These are phyloP conservation scores for Trichopria drosophilae DNA, from an alignment of 2,888 invertebrate species.

Conservation along the genomic window DNA sequence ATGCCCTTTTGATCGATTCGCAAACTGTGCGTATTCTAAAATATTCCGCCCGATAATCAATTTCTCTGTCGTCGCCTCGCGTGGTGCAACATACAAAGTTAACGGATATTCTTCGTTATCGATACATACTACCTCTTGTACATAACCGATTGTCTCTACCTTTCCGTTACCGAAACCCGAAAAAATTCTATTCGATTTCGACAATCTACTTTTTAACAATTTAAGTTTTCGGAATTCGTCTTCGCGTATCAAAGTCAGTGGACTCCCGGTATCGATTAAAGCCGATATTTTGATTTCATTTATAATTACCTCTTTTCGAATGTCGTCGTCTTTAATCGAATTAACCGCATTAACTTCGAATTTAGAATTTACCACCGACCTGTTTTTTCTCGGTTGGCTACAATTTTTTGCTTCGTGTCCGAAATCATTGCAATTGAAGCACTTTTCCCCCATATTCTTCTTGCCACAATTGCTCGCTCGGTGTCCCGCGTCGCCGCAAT, in stretches of 20 bases:
- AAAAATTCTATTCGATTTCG: slow-evolving; percentile 11
- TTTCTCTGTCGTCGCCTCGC: slow-evolving; percentile 11
- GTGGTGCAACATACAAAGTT: slow-evolving; percentile 17
- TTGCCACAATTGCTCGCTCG: neutral
- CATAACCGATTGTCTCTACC: slow-evolving; percentile 17
- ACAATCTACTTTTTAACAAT: slow-evolving; percentile 5
- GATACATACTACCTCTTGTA: neutral
- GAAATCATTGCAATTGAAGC: too few relatives aligned
- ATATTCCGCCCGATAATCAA: slow-evolving; percentile 20
- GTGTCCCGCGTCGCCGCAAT: slow-evolving; percentile 4
- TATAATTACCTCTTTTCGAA: slow-evolving; percentile 7
- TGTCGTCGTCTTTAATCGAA: neutral
- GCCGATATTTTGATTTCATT: slow-evolving; percentile 10
- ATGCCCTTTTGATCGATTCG: too few relatives aligned
- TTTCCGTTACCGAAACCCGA: slow-evolving; percentile 19
- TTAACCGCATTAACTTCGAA: neutral
- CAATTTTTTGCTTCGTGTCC: slow-evolving; percentile 4
- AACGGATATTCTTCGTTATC: slow-evolving; percentile 10
- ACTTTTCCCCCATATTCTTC: slow-evolving; percentile 1
- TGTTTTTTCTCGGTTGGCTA: neutral
- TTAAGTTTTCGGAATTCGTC: slow-evolving; percentile 12
- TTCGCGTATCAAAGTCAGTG: slow-evolving; percentile 18
- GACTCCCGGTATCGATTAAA: slow-evolving; percentile 24
- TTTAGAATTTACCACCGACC: neutral
- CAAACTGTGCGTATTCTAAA: slow-evolving; percentile 19